phyloP scores from a whole-genome alignment of 2,797 vertebrate genomes.

The Melanotaenia maccullochi region DNA sequence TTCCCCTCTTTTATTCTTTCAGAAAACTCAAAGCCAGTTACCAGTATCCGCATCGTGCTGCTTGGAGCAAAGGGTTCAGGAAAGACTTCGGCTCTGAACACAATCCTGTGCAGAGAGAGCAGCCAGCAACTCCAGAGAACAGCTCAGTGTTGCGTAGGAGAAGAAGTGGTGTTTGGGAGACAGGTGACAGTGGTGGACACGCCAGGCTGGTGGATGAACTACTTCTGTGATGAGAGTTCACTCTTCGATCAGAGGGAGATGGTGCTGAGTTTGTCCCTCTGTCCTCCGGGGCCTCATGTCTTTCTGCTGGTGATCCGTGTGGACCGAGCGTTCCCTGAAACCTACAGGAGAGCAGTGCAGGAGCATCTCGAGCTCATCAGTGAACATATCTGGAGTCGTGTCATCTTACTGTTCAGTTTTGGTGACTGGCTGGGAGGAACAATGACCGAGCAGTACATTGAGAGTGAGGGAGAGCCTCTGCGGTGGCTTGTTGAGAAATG shows the following conservation, averaged over 20 bases:
- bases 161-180: slow-evolving; percentile 57
- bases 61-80: slow-evolving; percentile 76
- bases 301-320: slow-evolving; percentile 80
- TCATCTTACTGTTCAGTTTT: slow-evolving; percentile 73
- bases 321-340: slow-evolving; percentile 75
- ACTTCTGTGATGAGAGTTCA: slow-evolving; percentile 62
- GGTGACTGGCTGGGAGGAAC: slow-evolving; percentile 77
- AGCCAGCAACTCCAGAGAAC: slow-evolving; percentile 39
- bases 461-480: slow-evolving; percentile 74
- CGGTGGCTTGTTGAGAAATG: slow-evolving; percentile 68
- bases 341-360: slow-evolving; percentile 61
- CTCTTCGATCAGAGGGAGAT: slow-evolving; percentile 71
- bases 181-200: slow-evolving; percentile 76
- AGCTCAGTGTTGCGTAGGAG: slow-evolving; percentile 30
- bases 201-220: slow-evolving; percentile 80
- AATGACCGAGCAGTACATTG: slow-evolving; percentile 69
- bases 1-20: background rate
- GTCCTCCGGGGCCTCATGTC: slow-evolving; percentile 81
- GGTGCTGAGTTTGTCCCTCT: slow-evolving; percentile 65
- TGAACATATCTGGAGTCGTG: slow-evolving; percentile 60
- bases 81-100: slow-evolving; percentile 70
- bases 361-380: slow-evolving; percentile 74
- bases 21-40: slow-evolving; percentile 52
- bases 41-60: slow-evolving; percentile 68
- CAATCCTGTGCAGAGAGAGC: slow-evolving; percentile 58